These are phyloP conservation scores for Eubasilissa regina DNA, from an alignment of 1,140 invertebrate genomes.

Conservation along the genomic window DNA sequence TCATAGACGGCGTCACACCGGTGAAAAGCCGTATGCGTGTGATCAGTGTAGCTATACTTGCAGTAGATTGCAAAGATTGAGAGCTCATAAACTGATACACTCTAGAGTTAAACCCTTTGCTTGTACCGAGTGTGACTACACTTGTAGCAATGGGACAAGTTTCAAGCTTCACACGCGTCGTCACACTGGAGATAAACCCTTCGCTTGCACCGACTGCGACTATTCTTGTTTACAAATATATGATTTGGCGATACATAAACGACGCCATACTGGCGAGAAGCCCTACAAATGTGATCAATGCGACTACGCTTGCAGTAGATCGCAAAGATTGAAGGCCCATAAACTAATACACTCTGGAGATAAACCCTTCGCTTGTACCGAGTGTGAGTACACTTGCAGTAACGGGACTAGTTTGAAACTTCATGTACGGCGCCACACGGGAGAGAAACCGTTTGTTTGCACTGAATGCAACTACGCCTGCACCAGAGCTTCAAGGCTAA, in stretches of 20 bases:
- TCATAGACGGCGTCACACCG: no score
- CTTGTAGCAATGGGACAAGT: background rate
- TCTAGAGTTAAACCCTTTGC: constrained; percentile 20
- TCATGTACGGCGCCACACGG: background rate
- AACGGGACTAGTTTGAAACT: background rate
- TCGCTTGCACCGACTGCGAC: background rate
- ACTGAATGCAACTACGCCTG: background rate
- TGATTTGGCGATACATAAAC: no score
- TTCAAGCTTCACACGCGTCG: background rate
- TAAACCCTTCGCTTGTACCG: constrained; percentile 14
- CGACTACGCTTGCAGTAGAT: background rate
- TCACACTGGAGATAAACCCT: constrained; percentile 23
- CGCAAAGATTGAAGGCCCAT: background rate
- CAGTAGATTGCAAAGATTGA: no score
- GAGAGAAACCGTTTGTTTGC: constrained; percentile 11
- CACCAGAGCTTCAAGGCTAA: background rate
- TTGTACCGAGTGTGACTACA: constrained; percentile 3
- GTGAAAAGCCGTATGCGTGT: background rate
- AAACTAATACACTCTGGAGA: background rate
- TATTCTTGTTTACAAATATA: no score
- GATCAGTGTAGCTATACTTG: background rate
- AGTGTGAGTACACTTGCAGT: background rate
- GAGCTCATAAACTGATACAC: background rate
- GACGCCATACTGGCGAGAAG: background rate
- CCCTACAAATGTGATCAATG: background rate